phyloP scores from a whole-genome alignment of 2,113 vertebrate genomes.

The Melierax canorus region DNA sequence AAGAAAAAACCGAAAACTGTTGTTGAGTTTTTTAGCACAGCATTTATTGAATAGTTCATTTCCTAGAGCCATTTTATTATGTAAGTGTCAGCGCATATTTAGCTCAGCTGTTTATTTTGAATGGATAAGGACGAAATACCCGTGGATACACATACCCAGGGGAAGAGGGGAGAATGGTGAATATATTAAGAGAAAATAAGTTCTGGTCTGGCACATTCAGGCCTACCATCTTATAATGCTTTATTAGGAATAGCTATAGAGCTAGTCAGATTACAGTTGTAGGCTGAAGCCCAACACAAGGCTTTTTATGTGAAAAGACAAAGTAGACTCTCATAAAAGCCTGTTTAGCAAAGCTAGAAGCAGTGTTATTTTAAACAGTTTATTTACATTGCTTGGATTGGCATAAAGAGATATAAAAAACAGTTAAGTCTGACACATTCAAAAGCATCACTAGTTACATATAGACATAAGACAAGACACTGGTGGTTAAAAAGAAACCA shows the following conservation, averaged over 20 bases:
- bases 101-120: neutral
- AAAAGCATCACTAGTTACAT: conserved; percentile 45
- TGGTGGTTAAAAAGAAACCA: conserved; percentile 1
- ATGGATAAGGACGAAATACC: neutral
- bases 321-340: neutral
- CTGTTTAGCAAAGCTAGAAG: conserved; percentile 27
- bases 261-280: neutral
- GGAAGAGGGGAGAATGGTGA: neutral
- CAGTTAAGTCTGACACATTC: conserved; percentile 17
- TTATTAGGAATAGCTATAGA: neutral
- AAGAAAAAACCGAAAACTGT: neutral
- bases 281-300: neutral
- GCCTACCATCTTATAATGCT: too few species aligned
- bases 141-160: neutral
- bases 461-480: conserved; percentile 16
- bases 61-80: neutral
- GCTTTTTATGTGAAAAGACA: neutral
- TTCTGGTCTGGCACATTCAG: neutral
- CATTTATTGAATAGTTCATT: neutral
- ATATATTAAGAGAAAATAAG: neutral
- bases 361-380: conserved; percentile 59
- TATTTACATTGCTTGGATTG: conserved; percentile 73
- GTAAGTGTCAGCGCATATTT: neutral
- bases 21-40: neutral
- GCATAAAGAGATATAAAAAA: conserved; percentile 56